Base-by-base conservation (phyloP, 2,797 vertebrate genomes). In the Pelochelys cantorii region DNA sequence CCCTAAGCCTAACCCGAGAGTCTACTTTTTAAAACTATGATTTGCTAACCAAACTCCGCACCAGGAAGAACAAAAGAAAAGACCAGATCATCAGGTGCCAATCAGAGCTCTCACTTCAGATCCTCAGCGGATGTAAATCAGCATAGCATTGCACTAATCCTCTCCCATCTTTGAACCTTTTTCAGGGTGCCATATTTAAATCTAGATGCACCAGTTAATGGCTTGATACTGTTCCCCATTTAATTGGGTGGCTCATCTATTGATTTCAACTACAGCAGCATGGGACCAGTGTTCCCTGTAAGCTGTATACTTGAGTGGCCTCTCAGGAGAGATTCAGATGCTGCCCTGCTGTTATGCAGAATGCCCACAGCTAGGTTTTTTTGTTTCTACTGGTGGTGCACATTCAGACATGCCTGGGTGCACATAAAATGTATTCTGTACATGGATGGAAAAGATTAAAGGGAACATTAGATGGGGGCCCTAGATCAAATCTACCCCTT, bases 231-330 rank as follows among this genome's bases (percentile, higher is more conserved):
- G 75, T 3, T 7, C 59, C 79, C 68, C 53, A 29, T 4, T 2
- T 55, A 53, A 0, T 11, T 14, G 5, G 12, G 77, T 65, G 91
- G 75, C 25, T 91, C 56, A 18, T 84, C 22, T 74, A 25, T 3
- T 79, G 86, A 65, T 83, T 87, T 57, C 91, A 84, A 48, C 0
- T 12, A n/a, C 65, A 25, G 57, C 74, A 83, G 90, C 77, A 68
- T 77, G 78, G 85, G 79, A 74, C 9, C 60, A 22, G 56, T 83
- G 85, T 48, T 48, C 42, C 42, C 42, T 48, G 42, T 48, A 48
- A 48, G 42, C 42, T 48, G 42, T 48, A 8, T 48, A 8, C 42
- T 48, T 48, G 7, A 8, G 42, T 48, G 42, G 42, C 7, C 42
- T 8, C 42, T 48, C 42, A 48, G 42, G 42, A 48, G 42, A 48